Evolutionary conservation across 2,113 vertebrate species (phyloP).

Genomic region (Narcine bancroftii): DNA sequence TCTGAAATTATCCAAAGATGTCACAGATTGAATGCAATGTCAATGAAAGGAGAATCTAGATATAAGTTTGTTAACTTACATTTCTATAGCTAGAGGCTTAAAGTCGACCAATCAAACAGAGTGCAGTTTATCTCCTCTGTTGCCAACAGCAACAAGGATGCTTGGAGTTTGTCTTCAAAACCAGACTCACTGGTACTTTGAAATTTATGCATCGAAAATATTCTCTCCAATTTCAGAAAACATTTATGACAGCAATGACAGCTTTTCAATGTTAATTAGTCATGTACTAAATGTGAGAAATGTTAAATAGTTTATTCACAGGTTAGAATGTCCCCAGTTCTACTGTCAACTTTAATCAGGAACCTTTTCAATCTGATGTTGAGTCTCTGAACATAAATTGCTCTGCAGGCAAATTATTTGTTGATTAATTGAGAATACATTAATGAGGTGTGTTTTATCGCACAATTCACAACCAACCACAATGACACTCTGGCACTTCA

Average conservation of each 20-base stretch:
- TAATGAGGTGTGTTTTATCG: constrained; percentile 25
- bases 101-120: neutral
- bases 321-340: constrained; percentile 32
- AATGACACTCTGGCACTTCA: neutral
- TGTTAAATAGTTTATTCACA: constrained; percentile 35
- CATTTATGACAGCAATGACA: constrained; percentile 34
- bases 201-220: constrained; percentile 38
- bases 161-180: constrained; percentile 16
- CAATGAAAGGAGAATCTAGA: neutral
- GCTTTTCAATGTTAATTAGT: constrained; percentile 38
- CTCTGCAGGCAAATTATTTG: constrained; percentile 33
- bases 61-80: constrained; percentile 17
- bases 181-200: neutral
- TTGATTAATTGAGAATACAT: constrained; percentile 31
- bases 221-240: constrained; percentile 35
- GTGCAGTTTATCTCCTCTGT: constrained; percentile 28
- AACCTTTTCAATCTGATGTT: constrained; percentile 26
- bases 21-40: neutral
- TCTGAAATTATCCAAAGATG: neutral
- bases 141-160: constrained; percentile 36
- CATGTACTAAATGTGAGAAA: constrained; percentile 34
- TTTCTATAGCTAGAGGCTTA: neutral
- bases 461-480: neutral
- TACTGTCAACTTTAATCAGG: constrained; percentile 32
- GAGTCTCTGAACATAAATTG: constrained; percentile 4